A percentile compares a stretch with the other conserved stretches of the same genome.
Evolutionary conservation across 2,113 vertebrate genomes (phyloP).

Genomic region (Triplophysa dalaica): DNA sequence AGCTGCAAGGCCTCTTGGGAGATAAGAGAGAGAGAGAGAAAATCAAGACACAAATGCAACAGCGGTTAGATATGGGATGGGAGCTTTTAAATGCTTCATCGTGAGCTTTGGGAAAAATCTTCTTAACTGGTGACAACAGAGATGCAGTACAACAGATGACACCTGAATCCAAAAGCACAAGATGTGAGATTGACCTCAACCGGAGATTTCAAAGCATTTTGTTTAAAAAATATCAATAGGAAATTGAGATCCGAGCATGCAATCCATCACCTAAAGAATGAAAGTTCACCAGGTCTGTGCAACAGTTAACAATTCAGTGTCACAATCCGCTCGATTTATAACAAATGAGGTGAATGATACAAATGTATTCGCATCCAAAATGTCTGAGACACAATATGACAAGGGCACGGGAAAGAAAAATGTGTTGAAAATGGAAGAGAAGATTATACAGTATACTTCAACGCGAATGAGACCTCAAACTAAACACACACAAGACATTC

Average conservation of each 20-base stretch:
- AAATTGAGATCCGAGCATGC: background rate
- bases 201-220: background rate
- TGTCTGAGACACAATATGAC: background rate
- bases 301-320: background rate
- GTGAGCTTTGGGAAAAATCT: background rate
- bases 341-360: background rate
- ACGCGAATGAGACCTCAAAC: conserved; percentile 6
- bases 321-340: background rate
- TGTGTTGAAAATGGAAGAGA: background rate
- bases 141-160: background rate
- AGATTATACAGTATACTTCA: conserved; percentile 21
- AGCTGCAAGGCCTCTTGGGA: conserved; percentile 30
- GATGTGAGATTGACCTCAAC: too few relatives aligned
- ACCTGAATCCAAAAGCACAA: background rate
- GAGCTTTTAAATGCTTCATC: background rate
- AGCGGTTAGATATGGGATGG: background rate
- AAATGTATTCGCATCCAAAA: too few relatives aligned
- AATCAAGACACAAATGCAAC: background rate
- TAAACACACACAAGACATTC: conserved; percentile 1
- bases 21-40: conserved; percentile 6
- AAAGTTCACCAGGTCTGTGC: background rate
- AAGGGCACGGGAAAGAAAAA: background rate
- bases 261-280: background rate
- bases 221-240: background rate
- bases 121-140: background rate